Evolutionary conservation across 1,140 invertebrate genomes (phyloP).

Genomic region (Delia radicum): DNA sequence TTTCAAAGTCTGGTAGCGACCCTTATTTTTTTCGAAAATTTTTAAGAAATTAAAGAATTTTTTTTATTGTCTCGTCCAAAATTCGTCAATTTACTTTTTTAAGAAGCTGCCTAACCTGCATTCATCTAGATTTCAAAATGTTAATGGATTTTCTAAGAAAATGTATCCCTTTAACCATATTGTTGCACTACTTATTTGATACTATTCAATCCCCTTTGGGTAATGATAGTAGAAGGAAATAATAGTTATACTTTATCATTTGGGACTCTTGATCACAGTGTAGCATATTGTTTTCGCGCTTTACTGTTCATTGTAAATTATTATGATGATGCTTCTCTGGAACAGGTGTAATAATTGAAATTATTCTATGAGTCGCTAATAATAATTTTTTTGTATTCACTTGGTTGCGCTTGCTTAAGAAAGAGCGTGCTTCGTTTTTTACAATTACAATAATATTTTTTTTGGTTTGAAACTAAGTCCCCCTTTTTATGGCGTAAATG

Average conservation of each 20-base stretch:
- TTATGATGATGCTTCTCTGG: neutral
- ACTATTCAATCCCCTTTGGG: no score
- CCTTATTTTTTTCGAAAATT: no score
- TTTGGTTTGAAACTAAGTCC: neutral
- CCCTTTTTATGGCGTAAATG: neutral
- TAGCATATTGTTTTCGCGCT: neutral
- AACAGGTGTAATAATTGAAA: constrained; percentile 24
- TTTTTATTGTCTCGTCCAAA: no score
- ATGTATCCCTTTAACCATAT: neutral
- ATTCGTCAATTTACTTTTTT: no score
- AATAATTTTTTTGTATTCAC: neutral
- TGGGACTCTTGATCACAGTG: no score
- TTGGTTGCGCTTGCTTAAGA: constrained; percentile 18
- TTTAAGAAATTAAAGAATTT: no score
- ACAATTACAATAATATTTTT: neutral
- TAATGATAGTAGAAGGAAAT: no score
- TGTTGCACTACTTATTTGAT: neutral
- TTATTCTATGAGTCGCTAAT: constrained; percentile 7
- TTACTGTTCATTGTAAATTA: neutral
- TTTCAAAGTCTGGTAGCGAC: no score
- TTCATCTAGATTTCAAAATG: neutral
- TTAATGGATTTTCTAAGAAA: neutral
- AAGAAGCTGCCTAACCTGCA: no score
- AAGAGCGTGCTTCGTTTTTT: constrained; percentile 2
- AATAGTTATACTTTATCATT: no score